Base-by-base conservation (phyloP, 2,888 invertebrate species). In the Allacma fusca region DNA sequence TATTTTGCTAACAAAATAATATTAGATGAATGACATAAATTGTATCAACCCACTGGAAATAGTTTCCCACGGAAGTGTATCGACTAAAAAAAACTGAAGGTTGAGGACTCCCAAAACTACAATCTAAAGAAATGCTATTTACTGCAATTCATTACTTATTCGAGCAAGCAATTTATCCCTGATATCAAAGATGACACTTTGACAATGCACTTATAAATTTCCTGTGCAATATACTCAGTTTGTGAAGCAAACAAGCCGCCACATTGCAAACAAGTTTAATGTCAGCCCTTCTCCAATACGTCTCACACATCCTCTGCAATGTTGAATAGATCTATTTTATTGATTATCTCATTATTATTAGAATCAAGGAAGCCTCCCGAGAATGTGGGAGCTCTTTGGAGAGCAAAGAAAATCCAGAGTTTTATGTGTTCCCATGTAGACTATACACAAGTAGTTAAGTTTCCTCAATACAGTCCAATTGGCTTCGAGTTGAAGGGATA, bases 301-400 rank as follows among this genome's bases (percentile, higher is more conserved):
- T 5, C 34, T 34, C 34, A 9, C 9, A 5, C 19, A 50, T 50
- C 19, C 19, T 5, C 19, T 5, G 16, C 5, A 50, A 50, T 19
- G 50, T 16, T n/a, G 50, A 50, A 50, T 62, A 62, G 62, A 62
- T 62, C 62, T 62, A 5, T 2, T 12, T 12, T 62, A 62, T 62
- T 62, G 62, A 62, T 62, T 62, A 50, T 1, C 16, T 19, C n/a
- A n/a, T n/a, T n/a, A n/a, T n/a, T 50, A 50, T 19, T 50, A 50
- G 50, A 50, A 5, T 50, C 19, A 50, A 50, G 50, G 50, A 50
- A 50, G 50, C 50, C 9, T n/a, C n/a, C n/a, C n/a, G n/a, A 34
- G 34, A 7, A 9, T 34, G 9, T 34, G 9, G 34, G 34, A 34
- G 4, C 34, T 4, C 34, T 34, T 34, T 4, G 34, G 34, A 34